Evolutionary conservation across 2,797 vertebrate genomes (phyloP).

Genomic region (Podargus strigoides): DNA sequence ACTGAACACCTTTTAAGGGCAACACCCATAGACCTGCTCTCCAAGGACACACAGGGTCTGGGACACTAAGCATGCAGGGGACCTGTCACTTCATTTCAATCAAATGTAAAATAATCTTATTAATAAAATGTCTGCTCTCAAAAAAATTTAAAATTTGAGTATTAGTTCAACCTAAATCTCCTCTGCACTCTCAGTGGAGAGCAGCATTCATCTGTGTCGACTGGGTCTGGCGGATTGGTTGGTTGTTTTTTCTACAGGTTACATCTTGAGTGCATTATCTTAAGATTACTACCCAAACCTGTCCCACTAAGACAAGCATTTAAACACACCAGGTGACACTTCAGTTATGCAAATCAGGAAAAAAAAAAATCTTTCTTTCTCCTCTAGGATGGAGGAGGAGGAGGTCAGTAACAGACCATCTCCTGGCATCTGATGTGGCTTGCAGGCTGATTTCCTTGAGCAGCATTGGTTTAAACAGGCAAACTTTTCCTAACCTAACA

Average conservation of each 20-base stretch:
- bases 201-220: rapidly evolving
- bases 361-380: not conserved
- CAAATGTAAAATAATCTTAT: not conserved
- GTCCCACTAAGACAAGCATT: not conserved
- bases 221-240: too few species aligned
- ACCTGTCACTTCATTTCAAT: rapidly evolving
- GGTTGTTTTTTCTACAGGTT: not conserved
- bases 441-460: not conserved
- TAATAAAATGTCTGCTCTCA: not conserved
- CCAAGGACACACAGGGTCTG: rapidly evolving
- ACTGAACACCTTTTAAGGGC: too few species aligned
- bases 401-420: not conserved
- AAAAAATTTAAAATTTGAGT: not conserved
- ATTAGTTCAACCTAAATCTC: not conserved
- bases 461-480: not conserved
- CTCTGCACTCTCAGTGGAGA: not conserved
- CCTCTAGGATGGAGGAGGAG: not conserved
- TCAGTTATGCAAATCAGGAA: too few species aligned
- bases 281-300: not conserved
- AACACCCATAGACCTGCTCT: rapidly evolving
- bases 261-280: rapidly evolving
- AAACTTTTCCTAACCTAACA: not conserved
- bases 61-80: not conserved
- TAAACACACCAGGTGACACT: not conserved
- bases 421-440: too few species aligned